phyloP scores from a whole-genome alignment of 2,797 vertebrate genomes.

The Phaenicophaeus curvirostris region DNA sequence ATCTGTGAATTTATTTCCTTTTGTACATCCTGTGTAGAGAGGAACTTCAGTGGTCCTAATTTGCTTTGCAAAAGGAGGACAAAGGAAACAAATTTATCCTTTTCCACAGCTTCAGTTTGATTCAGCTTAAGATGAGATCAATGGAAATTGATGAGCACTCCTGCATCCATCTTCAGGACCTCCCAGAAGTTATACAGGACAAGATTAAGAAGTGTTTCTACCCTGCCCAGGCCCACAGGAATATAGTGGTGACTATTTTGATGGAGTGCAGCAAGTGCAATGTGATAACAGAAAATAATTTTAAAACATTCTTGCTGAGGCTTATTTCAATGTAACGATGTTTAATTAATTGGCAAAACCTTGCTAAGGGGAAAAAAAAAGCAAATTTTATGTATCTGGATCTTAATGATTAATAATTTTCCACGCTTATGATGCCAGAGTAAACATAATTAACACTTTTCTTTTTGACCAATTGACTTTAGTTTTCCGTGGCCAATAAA shows the following conservation, averaged over 20 bases:
- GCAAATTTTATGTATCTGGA: background rate
- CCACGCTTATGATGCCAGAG: conserved; percentile 24
- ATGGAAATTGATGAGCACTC: background rate
- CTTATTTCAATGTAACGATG: background rate
- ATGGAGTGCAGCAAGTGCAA: conserved; percentile 1
- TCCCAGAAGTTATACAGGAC: background rate
- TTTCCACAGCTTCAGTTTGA: background rate
- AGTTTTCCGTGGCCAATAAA: conserved; percentile 62
- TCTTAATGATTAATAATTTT: conserved; percentile 58
- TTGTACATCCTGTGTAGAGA: background rate
- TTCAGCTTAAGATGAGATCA: background rate
- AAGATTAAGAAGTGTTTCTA: background rate
- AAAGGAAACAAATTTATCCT: background rate
- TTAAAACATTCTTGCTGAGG: background rate
- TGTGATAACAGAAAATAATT: conserved; percentile 3
- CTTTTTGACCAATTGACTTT: conserved; percentile 58
- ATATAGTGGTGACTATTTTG: background rate
- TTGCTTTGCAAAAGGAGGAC: background rate
- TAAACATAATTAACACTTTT: conserved; percentile 65
- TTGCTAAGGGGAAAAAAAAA: background rate
- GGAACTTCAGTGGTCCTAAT: background rate
- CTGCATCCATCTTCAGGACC: background rate
- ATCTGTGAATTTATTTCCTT: background rate
- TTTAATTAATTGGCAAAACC: conserved; percentile 55
- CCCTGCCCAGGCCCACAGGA: background rate